These are phyloP conservation scores for Epinotia brunnichana DNA, from an alignment of 2,888 invertebrate genomes.

Conservation along the genomic window DNA sequence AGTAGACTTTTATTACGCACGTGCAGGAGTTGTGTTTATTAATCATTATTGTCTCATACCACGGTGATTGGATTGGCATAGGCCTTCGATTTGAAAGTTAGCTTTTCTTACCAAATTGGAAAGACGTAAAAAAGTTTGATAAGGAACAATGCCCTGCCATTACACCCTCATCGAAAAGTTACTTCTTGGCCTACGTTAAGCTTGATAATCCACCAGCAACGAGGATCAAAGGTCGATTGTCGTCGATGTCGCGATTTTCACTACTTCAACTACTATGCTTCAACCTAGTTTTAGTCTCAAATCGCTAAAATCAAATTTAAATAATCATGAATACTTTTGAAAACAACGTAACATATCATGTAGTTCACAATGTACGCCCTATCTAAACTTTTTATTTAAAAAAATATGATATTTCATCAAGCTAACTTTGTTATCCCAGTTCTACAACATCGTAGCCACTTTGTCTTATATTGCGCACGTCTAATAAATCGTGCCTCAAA, in stretches of 20 bases:
- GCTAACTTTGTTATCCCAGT: constrained; percentile 7
- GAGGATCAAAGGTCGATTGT: too few species aligned
- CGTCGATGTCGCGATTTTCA: too few species aligned
- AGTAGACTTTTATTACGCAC: constrained; percentile 37
- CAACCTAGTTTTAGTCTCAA: too few species aligned
- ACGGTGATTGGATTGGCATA: background rate
- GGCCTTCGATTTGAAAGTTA: background rate
- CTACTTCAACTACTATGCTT: too few species aligned
- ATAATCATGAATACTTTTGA: too few species aligned
- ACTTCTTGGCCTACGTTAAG: background rate
- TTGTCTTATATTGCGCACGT: background rate
- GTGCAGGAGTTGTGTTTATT: constrained; percentile 28
- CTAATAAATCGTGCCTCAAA: constrained; percentile 28
- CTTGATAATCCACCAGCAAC: too few species aligned
- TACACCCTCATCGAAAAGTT: background rate
- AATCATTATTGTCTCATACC: constrained; percentile 10
- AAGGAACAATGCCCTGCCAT: background rate
- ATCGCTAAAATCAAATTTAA: too few species aligned
- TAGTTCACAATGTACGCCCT: too few species aligned
- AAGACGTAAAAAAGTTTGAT: background rate
- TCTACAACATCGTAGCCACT: constrained; percentile 11
- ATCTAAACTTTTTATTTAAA: background rate
- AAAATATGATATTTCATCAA: background rate
- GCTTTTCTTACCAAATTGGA: too few species aligned
- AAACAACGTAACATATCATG: too few species aligned